phyloP scores from a whole-genome alignment of 2,888 invertebrate genomes.

The Serrognathus titanus region DNA sequence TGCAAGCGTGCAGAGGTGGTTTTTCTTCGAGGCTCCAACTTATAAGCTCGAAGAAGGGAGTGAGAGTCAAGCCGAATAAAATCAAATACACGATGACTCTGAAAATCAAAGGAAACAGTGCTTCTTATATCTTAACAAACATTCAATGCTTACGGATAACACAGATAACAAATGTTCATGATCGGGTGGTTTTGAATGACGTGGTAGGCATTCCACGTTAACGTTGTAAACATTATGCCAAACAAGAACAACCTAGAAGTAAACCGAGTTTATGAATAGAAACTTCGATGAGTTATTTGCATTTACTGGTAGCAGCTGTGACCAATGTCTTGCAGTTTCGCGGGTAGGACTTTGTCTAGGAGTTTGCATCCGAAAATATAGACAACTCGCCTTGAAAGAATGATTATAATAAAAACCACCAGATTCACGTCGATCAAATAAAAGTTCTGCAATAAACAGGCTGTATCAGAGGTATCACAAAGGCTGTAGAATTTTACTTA shows the following conservation, averaged over 20 bases:
- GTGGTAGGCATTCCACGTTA: slow-evolving; percentile 68
- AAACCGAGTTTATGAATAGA: slow-evolving; percentile 14
- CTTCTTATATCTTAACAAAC: background rate
- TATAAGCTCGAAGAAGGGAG: slow-evolving; percentile 70
- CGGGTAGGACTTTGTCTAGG: slow-evolving; percentile 33
- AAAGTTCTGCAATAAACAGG: slow-evolving; percentile 74
- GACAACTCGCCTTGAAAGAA: slow-evolving; percentile 77
- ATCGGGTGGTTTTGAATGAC: slow-evolving; percentile 73
- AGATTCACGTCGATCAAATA: slow-evolving; percentile 89
- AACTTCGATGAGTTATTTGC: background rate
- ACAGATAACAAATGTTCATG: slow-evolving; percentile 77
- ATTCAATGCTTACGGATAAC: slow-evolving; percentile 80
- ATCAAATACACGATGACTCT: slow-evolving; percentile 75
- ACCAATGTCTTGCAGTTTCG: slow-evolving; percentile 29
- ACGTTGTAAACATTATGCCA: slow-evolving; percentile 56
- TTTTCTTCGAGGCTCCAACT: slow-evolving; percentile 50
- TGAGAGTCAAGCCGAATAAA: slow-evolving; percentile 74
- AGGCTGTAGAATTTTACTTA: slow-evolving; percentile 47
- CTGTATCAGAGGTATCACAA: slow-evolving; percentile 6
- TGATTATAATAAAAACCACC: slow-evolving; percentile 76
- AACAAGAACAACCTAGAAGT: slow-evolving; percentile 62
- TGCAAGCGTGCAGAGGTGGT: slow-evolving; percentile 74
- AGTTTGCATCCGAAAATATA: slow-evolving; percentile 49
- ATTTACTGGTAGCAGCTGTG: slow-evolving; percentile 35
- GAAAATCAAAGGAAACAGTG: slow-evolving; percentile 13